phyloP scores from a whole-genome alignment of 2,113 vertebrate species.

The Trichomycterus rosablanca region DNA sequence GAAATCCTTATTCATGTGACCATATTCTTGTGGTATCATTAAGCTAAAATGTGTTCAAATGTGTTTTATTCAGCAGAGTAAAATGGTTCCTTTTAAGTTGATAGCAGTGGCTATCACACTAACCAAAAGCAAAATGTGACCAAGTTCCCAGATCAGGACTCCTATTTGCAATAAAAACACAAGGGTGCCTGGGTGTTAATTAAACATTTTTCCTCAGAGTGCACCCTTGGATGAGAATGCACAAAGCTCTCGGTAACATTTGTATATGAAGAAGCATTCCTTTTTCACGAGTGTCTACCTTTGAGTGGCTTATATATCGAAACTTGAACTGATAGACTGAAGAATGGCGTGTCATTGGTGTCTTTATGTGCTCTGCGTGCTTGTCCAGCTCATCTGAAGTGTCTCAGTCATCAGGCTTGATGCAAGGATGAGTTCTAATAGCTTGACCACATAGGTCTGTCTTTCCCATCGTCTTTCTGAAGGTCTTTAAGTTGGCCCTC shows the following conservation, averaged over 20 bases:
- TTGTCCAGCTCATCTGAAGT: conserved; percentile 70
- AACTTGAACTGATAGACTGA: conserved; percentile 77
- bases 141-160: conserved; percentile 44
- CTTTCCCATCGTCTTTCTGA: conserved; percentile 71
- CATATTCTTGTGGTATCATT: conserved; percentile 50
- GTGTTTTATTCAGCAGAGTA: conserved; percentile 49
- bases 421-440: conserved; percentile 71
- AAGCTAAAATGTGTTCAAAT: conserved; percentile 54
- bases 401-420: conserved; percentile 69
- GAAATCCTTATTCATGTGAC: conserved; percentile 58
- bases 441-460: conserved; percentile 71
- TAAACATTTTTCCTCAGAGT: conserved; percentile 69
- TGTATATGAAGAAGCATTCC: conserved; percentile 64
- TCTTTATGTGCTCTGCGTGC: conserved; percentile 55
- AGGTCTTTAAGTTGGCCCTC: conserved; percentile 69
- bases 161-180: conserved; percentile 44
- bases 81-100: conserved; percentile 56
- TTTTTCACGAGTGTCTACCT: conserved; percentile 46
- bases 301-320: conserved; percentile 73
- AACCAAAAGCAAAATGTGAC: conserved; percentile 47
- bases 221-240: conserved; percentile 64
- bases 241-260: conserved; percentile 53
- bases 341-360: conserved; percentile 65
- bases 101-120: conserved; percentile 47
- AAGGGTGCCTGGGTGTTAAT: conserved; percentile 70